Percentiles rank a stretch among this genome's conserved stretches.
Evolutionary conservation across 2,797 vertebrate species (phyloP).

Genomic region (Myotis myotis): DNA sequence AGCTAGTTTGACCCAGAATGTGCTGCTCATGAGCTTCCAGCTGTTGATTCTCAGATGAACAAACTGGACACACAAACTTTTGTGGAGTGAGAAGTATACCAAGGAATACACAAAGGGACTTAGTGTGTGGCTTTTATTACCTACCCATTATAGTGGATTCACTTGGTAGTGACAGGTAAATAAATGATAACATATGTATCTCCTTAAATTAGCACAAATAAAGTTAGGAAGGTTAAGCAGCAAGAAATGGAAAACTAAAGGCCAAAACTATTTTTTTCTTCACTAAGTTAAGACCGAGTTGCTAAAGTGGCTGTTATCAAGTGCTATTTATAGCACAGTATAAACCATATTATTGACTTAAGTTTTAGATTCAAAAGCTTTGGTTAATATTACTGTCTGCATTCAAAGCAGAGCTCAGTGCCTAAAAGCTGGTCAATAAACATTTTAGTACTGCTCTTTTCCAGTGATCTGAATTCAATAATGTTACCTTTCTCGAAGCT

Average conservation of each 20-base stretch:
- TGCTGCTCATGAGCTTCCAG: neutral
- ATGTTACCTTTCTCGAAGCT: constrained; percentile 84
- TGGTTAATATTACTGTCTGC: constrained; percentile 79
- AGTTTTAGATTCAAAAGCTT: constrained; percentile 81
- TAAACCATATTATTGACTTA: constrained; percentile 78
- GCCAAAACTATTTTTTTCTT: constrained; percentile 69
- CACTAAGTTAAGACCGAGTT: constrained; percentile 67
- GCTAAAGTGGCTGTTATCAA: constrained; percentile 67
- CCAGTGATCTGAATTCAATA: constrained; percentile 86
- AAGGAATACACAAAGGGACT: neutral
- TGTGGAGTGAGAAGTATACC: neutral
- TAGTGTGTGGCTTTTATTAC: neutral
- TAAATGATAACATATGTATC: neutral
- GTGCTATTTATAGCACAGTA: constrained; percentile 76
- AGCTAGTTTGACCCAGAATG: neutral
- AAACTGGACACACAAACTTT: neutral
- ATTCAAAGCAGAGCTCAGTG: constrained; percentile 78
- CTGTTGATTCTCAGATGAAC: neutral
- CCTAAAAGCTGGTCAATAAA: constrained; percentile 86
- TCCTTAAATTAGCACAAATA: constrained; percentile 60
- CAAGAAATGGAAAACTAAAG: constrained; percentile 29
- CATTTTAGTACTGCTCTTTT: constrained; percentile 84
- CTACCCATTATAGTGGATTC: neutral
- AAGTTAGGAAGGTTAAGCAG: constrained; percentile 1
- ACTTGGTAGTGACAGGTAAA: neutral